phyloP scores from a whole-genome alignment of 2,113 vertebrate genomes.

The Clarias macrocephalus region DNA sequence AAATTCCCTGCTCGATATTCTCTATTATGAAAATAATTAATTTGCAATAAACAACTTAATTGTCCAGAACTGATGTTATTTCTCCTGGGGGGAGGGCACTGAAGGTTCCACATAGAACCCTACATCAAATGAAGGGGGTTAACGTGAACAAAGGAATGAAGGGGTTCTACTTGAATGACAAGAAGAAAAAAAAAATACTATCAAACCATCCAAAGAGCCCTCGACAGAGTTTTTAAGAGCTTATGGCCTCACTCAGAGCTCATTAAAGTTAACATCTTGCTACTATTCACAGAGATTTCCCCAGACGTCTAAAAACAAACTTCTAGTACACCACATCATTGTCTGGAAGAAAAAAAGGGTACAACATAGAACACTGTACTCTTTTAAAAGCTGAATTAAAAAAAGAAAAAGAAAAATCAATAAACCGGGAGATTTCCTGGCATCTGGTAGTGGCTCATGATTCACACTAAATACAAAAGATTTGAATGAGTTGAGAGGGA shows the following conservation, averaged over 20 bases:
- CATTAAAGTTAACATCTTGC: not conserved
- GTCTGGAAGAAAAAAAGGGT: constrained; percentile 8
- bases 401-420: constrained; percentile 3
- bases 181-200: not conserved
- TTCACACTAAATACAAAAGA: not conserved
- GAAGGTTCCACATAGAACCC: not conserved
- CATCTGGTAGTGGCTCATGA: constrained; percentile 4
- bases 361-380: constrained; percentile 3
- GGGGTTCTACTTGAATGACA: not conserved
- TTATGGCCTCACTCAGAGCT: not conserved
- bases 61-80: not conserved
- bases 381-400: not conserved
- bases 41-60: too few relatives aligned
- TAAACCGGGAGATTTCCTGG: not conserved
- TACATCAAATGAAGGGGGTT: not conserved
- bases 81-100: not conserved
- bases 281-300: constrained; percentile 3
- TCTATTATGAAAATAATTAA: too few relatives aligned
- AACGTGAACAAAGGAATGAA: not conserved
- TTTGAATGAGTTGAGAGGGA: not conserved
- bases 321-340: constrained; percentile 3
- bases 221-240: not conserved
- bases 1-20: too few relatives aligned
- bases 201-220: not conserved
- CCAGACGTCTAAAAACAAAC: constrained; percentile 29